These are phyloP conservation scores for Platichthys flesus DNA, from an alignment of 2,113 vertebrate genomes.

Conservation along the genomic window DNA sequence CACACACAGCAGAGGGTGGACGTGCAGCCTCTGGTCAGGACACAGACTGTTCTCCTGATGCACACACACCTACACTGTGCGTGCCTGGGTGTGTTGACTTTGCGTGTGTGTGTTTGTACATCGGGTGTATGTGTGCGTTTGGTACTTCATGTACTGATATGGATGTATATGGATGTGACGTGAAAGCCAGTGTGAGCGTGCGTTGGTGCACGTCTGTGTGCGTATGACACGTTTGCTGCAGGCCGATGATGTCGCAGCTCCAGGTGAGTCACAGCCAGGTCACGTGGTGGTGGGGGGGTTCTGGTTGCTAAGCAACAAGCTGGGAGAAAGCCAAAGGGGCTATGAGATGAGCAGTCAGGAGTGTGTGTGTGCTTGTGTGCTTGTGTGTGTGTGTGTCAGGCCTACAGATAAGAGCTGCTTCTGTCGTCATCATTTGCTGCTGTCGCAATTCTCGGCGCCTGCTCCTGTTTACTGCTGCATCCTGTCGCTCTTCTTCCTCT, in stretches of 20 bases:
- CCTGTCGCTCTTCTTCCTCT: neutral
- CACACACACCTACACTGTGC: no score
- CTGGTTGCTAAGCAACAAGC: slow-evolving; percentile 84
- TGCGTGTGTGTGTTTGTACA: neutral
- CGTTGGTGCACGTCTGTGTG: slow-evolving; percentile 28
- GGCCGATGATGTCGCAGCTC: slow-evolving; percentile 78
- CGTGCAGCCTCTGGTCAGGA: no score
- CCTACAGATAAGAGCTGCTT: slow-evolving; percentile 70
- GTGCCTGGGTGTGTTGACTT: no score
- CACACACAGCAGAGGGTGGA: no score
- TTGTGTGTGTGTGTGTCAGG: slow-evolving; percentile 30
- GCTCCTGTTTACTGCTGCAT: slow-evolving; percentile 44
- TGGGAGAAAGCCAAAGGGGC: slow-evolving; percentile 79
- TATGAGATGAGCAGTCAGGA: slow-evolving; percentile 66
- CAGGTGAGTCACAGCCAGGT: slow-evolving; percentile 87
- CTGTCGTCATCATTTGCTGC: slow-evolving; percentile 74
- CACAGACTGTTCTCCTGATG: no score
- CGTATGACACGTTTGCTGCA: slow-evolving; percentile 65
- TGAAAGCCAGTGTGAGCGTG: slow-evolving; percentile 3
- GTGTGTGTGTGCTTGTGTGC: slow-evolving; percentile 19
- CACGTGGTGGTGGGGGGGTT: slow-evolving; percentile 64
- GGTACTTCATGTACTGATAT: neutral
- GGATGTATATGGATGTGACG: slow-evolving; percentile 8
- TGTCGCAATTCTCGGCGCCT: slow-evolving; percentile 64
- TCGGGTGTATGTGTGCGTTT: neutral